These are phyloP conservation scores for Lasioglossum villosulum DNA, from an alignment of 2,888 invertebrate genomes.

Conservation along the genomic window DNA sequence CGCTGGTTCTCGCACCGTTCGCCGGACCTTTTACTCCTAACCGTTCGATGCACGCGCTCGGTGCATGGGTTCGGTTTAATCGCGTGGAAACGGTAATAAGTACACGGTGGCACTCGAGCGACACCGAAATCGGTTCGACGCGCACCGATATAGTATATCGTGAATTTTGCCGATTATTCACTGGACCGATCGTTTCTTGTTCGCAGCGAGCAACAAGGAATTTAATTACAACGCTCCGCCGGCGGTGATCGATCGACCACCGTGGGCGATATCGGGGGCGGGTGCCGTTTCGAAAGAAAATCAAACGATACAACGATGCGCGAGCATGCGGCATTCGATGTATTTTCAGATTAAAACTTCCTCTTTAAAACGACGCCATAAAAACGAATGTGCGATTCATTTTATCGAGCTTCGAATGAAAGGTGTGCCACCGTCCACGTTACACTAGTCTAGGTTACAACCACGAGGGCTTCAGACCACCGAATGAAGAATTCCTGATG, in stretches of 20 bases:
- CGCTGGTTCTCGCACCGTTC: background rate
- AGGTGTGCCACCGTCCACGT: no score
- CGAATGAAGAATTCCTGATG: no score
- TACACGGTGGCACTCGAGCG: conserved; percentile 5
- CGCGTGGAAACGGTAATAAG: conserved; percentile 52
- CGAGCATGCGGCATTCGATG: background rate
- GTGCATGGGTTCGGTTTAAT: conserved; percentile 57
- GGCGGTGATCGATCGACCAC: conserved; percentile 11
- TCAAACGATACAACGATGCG: background rate
- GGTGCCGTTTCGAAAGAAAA: background rate
- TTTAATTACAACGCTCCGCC: conserved; percentile 42
- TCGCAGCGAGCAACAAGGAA: conserved; percentile 12
- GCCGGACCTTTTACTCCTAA: conserved; percentile 23
- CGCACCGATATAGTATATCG: conserved; percentile 54
- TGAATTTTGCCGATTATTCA: conserved; percentile 52
- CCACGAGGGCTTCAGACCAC: no score
- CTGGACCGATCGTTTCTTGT: conserved; percentile 17
- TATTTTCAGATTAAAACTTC: background rate
- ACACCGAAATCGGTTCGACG: conserved; percentile 54
- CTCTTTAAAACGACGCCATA: no score
- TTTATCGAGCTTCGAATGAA: no score
- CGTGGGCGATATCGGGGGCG: background rate
- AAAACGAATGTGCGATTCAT: no score
- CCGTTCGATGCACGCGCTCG: conserved; percentile 26
- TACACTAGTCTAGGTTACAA: no score